A percentile compares a stretch with the other conserved stretches of the same genome.
Conservation (phyloP, 2,797 vertebrate species). For the Pipistrellus pygmaeus region DNA sequence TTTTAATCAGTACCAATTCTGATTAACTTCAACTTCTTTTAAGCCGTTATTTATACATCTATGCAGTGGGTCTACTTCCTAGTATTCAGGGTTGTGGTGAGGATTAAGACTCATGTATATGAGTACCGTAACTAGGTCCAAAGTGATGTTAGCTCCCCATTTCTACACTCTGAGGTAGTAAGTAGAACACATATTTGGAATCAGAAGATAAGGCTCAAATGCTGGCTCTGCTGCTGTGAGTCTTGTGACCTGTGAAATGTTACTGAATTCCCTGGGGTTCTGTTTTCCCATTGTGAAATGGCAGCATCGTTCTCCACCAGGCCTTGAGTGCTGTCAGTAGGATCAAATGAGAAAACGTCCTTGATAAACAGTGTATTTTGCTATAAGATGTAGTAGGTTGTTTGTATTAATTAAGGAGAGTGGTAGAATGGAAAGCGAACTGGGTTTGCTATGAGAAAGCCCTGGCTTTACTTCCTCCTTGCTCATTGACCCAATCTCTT, state of each 20-base stretch:
- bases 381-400: neutral
- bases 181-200: neutral
- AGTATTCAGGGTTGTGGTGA: neutral
- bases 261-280: neutral
- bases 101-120: neutral
- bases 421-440: neutral
- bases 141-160: neutral
- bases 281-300: neutral
- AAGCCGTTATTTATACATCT: neutral
- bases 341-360: neutral
- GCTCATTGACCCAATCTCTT: neutral
- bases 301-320: neutral
- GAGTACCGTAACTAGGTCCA: neutral
- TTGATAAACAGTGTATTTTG: conserved; percentile 39
- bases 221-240: neutral
- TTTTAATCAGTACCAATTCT: conserved; percentile 10
- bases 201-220: neutral
- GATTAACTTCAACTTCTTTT: neutral
- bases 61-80: neutral
- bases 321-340: neutral
- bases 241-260: neutral
- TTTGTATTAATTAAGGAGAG: conserved; percentile 24
- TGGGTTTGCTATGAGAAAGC: neutral
- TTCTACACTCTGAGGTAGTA: neutral
- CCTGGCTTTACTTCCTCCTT: neutral